These are phyloP conservation scores for Sphaerodactylus townsendi DNA, from an alignment of 2,113 vertebrate genomes.

Conservation along the genomic window DNA sequence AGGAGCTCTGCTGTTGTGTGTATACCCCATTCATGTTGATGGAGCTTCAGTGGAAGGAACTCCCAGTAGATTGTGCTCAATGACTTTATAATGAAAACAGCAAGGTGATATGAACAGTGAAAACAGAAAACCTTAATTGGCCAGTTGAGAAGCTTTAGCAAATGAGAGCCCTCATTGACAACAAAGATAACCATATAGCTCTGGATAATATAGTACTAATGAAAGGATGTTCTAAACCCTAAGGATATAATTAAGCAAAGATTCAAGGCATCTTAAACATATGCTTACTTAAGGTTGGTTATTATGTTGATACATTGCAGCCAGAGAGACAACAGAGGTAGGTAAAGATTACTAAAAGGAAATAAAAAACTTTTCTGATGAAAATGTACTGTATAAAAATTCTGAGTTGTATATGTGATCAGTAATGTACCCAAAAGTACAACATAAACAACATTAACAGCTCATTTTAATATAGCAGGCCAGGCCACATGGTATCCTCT, in stretches of 20 bases:
- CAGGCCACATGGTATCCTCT: background rate
- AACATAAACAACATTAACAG: background rate
- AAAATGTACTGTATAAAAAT: slow-evolving; percentile 1
- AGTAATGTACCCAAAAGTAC: slow-evolving; percentile 8
- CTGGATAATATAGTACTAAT: background rate
- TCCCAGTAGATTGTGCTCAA: background rate
- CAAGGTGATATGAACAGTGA: background rate
- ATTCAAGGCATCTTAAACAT: slow-evolving; percentile 3
- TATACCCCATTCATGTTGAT: background rate
- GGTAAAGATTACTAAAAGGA: background rate
- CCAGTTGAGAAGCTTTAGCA: background rate
- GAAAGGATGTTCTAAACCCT: background rate
- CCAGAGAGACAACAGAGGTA: background rate
- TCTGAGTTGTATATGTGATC: background rate
- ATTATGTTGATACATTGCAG: background rate
- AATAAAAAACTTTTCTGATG: background rate
- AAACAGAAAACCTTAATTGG: slow-evolving; percentile 2
- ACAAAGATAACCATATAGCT: background rate
- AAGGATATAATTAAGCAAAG: background rate
- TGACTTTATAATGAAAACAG: background rate
- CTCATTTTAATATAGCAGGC: background rate
- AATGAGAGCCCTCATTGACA: background rate
- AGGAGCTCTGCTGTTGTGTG: background rate
- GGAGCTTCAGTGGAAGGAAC: no score
- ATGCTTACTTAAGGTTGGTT: slow-evolving; percentile 7